Evolutionary conservation across 2,797 vertebrate genomes (phyloP).

Genomic region (Poecilia velifera): DNA sequence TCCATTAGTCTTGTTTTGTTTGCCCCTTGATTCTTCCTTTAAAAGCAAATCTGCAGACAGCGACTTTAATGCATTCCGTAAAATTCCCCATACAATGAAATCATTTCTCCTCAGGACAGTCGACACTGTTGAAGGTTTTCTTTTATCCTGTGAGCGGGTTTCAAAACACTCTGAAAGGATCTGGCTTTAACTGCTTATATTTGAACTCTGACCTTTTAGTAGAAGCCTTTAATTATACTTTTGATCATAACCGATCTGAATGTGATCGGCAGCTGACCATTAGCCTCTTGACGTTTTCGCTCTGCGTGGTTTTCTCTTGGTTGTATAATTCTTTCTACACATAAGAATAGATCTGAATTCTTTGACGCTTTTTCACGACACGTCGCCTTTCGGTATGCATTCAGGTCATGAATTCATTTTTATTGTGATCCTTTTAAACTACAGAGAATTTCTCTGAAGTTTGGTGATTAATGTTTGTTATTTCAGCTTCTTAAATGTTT

Average conservation of each 20-base stretch:
- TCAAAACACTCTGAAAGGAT: slow-evolving; percentile 73
- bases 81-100: slow-evolving; percentile 79
- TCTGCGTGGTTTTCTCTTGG: slow-evolving; percentile 2
- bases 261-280: slow-evolving; percentile 26
- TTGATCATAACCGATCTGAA: slow-evolving; percentile 18
- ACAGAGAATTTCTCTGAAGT: not conserved
- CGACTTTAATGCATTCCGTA: slow-evolving; percentile 87
- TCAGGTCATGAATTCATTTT: not conserved
- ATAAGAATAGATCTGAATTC: not conserved
- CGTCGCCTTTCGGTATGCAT: not conserved
- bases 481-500: not conserved
- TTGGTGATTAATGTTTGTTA: not conserved
- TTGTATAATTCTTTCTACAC: slow-evolving; percentile 1
- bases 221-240: slow-evolving; percentile 18
- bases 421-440: not conserved
- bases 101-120: slow-evolving; percentile 69
- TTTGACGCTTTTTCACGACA: not conserved
- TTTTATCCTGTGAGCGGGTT: slow-evolving; percentile 84
- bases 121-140: slow-evolving; percentile 88
- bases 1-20: slow-evolving; percentile 31
- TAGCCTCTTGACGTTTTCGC: slow-evolving; percentile 17
- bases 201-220: slow-evolving; percentile 41
- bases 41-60: slow-evolving; percentile 85
- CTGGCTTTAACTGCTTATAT: slow-evolving; percentile 26
- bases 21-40: slow-evolving; percentile 63